Evolutionary conservation across 2,888 invertebrate species (phyloP), one percentile per base, ranked within the genome.

Genomic region (Drosophila recens): DNA sequence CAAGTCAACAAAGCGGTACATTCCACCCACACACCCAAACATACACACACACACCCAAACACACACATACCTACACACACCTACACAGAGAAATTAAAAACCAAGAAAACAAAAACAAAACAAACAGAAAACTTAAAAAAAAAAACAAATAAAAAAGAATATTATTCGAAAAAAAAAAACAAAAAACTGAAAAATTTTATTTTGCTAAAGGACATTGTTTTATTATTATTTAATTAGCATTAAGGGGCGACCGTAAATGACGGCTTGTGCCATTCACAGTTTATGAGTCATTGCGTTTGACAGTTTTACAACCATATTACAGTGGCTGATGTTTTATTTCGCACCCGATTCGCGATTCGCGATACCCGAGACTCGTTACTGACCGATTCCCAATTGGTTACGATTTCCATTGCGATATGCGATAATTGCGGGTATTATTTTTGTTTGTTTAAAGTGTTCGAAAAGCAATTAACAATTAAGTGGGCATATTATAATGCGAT

Each of bases 121-220:
- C 70, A 70, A 51, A 76, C 75, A 82, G 76, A 79, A 80, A 86
- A 71, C 70, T 75, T 71, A 79, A 84, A 75, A 79, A 78, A 81
- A 81, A 89, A 82, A 83, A 79, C 80, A 86, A 87, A 88, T 89
- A 88, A 88, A 88, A 88, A 75, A 86, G 86, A 87, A 89, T 89
- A 88, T 89, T 89, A 88, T 90, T 87, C 89, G 68, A 80, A 86
- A 76, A 76, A 72, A 87, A 78, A 85, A 77, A 72, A 54, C 46
- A 67, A 56, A 56, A 33, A 62, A 20, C 36, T 33, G 43, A 56
- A 78, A 36, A 27, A 70, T 67, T 75, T 75, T 75, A 75, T 75
- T 75, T 69, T 42, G 20, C 5, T 40, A 46, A 71, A 51, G 51
- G 34, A 36, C 65, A 64, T 72, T 72, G 76, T 78, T 84, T 82